Conservation (phyloP, 2,113 vertebrate genomes). For the Propithecus coquereli region DNA sequence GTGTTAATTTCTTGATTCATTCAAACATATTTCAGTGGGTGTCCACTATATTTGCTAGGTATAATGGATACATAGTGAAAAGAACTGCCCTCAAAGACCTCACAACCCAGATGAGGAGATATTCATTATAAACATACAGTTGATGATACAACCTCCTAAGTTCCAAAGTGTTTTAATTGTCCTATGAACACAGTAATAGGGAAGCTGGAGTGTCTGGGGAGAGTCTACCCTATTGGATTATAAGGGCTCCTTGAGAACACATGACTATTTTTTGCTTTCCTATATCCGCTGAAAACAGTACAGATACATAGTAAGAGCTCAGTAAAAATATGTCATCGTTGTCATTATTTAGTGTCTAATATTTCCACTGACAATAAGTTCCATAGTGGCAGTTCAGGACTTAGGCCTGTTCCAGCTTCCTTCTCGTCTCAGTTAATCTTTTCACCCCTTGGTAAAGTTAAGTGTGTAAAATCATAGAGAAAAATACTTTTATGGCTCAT, state of each 20-base stretch:
- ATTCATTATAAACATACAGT: background rate
- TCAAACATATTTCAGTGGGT: background rate
- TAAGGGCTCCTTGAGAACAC: background rate
- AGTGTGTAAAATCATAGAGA: constrained; percentile 65
- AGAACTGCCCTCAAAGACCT: background rate
- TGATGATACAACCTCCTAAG: background rate
- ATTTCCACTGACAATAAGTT: background rate
- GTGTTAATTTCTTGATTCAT: background rate
- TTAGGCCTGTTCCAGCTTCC: background rate
- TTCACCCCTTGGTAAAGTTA: constrained; percentile 75
- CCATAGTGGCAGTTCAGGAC: background rate
- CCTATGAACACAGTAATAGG: background rate
- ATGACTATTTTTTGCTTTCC: background rate
- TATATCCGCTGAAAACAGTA: background rate
- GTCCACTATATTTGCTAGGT: background rate
- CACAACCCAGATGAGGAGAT: background rate
- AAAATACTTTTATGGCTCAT: constrained; percentile 71
- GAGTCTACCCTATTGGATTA: background rate
- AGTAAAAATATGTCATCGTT: constrained; percentile 7
- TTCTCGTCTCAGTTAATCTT: constrained; percentile 61
- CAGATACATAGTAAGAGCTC: background rate
- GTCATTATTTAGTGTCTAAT: background rate
- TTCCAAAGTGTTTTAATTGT: background rate
- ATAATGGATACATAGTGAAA: background rate
- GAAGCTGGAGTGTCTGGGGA: background rate